Conservation (phyloP, 2,888 invertebrate species). For the Thecocarcelia acutangulata region DNA sequence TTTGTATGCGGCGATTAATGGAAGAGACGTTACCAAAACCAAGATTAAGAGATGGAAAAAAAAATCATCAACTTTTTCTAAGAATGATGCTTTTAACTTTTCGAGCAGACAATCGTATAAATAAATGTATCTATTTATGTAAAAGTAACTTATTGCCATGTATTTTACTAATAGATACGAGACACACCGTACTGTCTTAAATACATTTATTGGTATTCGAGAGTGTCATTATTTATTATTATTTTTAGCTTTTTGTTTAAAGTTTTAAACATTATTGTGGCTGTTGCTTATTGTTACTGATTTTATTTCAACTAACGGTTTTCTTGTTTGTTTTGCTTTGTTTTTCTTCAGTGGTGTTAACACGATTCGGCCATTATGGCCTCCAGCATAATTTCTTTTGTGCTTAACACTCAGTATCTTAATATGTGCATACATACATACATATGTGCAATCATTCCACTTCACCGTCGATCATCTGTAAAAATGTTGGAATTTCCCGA, state of each 20-base stretch:
- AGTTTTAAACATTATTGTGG: slow-evolving; percentile 1
- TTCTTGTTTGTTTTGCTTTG: slow-evolving; percentile 1
- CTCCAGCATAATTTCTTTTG: slow-evolving; percentile 51
- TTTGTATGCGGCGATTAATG: slow-evolving; percentile 47
- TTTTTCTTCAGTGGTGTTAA: slow-evolving; percentile 28
- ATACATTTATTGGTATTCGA: slow-evolving; percentile 35
- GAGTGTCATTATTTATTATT: slow-evolving; percentile 63
- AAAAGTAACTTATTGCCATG: slow-evolving; percentile 45
- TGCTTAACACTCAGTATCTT: slow-evolving; percentile 46
- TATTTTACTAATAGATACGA: slow-evolving; percentile 12
- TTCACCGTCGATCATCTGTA: slow-evolving; percentile 42
- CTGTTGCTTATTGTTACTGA: slow-evolving; percentile 46
- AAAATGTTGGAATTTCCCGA: slow-evolving; percentile 32
- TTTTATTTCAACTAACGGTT: slow-evolving; percentile 62
- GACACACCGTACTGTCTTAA: slow-evolving; percentile 3
- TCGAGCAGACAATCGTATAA: slow-evolving; percentile 3
- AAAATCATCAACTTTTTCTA: slow-evolving; percentile 33
- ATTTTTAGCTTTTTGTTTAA: too few species aligned
- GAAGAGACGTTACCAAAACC: neutral
- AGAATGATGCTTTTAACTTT: slow-evolving; percentile 42
- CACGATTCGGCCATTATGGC: slow-evolving; percentile 57
- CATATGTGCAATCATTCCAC: too few species aligned
- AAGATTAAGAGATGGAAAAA: slow-evolving; percentile 13
- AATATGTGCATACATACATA: too few species aligned
- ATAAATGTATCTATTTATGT: neutral